Evolutionary conservation across 2,113 vertebrate species (phyloP).

Genomic region (Riparia riparia): DNA sequence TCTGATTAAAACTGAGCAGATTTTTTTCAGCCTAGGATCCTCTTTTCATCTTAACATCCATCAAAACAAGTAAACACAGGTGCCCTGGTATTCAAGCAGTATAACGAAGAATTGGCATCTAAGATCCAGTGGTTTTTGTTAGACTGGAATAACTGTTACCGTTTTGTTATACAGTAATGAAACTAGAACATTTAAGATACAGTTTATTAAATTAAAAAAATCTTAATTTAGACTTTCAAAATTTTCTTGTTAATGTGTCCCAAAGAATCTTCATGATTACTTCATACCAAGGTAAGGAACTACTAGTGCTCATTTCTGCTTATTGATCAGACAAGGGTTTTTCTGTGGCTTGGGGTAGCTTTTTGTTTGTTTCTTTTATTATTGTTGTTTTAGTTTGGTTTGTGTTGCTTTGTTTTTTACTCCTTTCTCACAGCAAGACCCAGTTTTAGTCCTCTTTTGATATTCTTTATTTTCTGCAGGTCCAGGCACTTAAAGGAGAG

Average conservation of each 20-base stretch:
- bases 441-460: neutral
- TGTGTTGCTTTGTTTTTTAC: fast-evolving
- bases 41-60: neutral
- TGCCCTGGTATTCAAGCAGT: neutral
- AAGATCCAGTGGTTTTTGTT: fast-evolving
- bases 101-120: neutral
- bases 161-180: neutral
- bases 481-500: neutral
- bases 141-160: neutral
- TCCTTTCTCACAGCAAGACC: neutral
- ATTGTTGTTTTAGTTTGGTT: neutral
- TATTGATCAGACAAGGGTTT: neutral
- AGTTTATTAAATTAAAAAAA: neutral
- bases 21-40: neutral
- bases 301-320: neutral
- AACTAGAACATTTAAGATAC: neutral
- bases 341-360: neutral
- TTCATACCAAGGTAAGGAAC: neutral
- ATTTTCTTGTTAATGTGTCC: neutral
- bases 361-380: neutral
- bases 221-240: neutral
- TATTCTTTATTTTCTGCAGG: neutral
- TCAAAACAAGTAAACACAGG: neutral
- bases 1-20: neutral
- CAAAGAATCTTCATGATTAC: neutral